phyloP scores from a whole-genome alignment of 1,140 invertebrate genomes.

The Drosophila pallidifrons region DNA sequence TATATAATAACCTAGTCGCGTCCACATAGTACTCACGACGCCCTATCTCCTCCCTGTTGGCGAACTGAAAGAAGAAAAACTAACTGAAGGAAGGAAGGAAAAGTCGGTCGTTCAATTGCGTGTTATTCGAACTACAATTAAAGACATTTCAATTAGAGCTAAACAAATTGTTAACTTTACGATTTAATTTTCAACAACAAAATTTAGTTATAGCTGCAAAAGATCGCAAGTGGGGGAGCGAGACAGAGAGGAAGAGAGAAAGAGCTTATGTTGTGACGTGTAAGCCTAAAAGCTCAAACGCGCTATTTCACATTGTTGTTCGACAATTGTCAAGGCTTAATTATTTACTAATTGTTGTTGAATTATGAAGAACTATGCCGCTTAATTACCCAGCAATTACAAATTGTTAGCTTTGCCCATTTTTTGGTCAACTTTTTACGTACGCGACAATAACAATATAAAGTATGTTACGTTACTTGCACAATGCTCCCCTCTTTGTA shows the following conservation, averaged over 20 bases:
- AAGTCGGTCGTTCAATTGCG: conserved; percentile 30
- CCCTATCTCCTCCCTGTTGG: conserved; percentile 5
- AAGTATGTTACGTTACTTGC: conserved; percentile 26
- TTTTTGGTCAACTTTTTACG: conserved; percentile 36
- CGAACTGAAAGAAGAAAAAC: neutral
- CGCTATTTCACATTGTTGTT: conserved; percentile 33
- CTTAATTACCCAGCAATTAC: conserved; percentile 70
- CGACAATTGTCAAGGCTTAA: conserved; percentile 75
- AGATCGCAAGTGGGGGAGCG: too few relatives aligned
- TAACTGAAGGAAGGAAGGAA: conserved; percentile 1
- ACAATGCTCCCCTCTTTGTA: neutral
- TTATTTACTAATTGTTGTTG: conserved; percentile 80
- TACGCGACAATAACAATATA: conserved; percentile 17
- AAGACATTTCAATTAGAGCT: conserved; percentile 52
- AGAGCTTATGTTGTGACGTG: conserved; percentile 62
- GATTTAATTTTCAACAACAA: conserved; percentile 21
- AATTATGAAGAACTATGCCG: conserved; percentile 72
- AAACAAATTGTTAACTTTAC: conserved; percentile 50
- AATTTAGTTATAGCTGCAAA: conserved; percentile 22
- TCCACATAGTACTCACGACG: conserved; percentile 33
- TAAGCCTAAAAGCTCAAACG: conserved; percentile 48
- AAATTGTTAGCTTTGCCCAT: conserved; percentile 39
- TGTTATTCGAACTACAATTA: conserved; percentile 43
- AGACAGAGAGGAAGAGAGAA: neutral
- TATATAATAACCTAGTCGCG: conserved; percentile 18